phyloP scores from a whole-genome alignment of 2,797 vertebrate species.

The Aldrovandia affinis region DNA sequence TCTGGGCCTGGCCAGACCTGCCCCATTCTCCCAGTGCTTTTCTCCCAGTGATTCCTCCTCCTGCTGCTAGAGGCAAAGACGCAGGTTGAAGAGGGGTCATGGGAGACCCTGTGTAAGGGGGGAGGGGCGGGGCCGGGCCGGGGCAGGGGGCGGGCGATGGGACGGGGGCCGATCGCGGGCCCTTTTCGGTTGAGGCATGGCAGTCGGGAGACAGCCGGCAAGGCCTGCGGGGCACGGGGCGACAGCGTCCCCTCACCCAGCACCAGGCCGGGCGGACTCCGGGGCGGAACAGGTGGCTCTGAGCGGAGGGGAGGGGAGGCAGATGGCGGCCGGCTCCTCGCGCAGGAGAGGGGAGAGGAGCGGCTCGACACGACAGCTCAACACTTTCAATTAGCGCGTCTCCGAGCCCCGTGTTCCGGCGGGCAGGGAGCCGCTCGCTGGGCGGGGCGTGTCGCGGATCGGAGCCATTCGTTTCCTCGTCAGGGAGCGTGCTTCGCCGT shows the following conservation, averaged over 20 bases:
- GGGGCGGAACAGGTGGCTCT: constrained; percentile 32
- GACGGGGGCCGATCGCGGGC: not conserved
- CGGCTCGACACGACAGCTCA: constrained; percentile 8
- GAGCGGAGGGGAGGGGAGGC: constrained; percentile 23
- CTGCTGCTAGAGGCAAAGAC: not conserved
- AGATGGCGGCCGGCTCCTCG: constrained; percentile 32
- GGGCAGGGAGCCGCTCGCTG: not conserved
- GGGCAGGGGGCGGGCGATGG: no score
- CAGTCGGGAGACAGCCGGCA: constrained; percentile 21
- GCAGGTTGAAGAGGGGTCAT: not conserved
- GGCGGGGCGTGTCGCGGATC: no score
- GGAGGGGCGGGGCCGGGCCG: not conserved
- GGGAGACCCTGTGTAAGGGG: not conserved
- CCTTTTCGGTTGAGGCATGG: not conserved
- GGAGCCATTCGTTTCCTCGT: not conserved
- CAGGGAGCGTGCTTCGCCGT: not conserved
- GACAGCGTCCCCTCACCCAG: not conserved
- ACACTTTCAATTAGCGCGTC: constrained; percentile 27
- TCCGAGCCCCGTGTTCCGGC: not conserved
- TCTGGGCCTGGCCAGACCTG: not conserved
- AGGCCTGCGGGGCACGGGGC: not conserved
- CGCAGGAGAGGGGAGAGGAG: not conserved
- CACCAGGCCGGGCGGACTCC: not conserved
- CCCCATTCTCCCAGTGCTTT: not conserved
- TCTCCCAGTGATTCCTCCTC: not conserved